Base-by-base conservation (phyloP, 2,888 invertebrate genomes). In the Macroteleia sp. region DNA sequence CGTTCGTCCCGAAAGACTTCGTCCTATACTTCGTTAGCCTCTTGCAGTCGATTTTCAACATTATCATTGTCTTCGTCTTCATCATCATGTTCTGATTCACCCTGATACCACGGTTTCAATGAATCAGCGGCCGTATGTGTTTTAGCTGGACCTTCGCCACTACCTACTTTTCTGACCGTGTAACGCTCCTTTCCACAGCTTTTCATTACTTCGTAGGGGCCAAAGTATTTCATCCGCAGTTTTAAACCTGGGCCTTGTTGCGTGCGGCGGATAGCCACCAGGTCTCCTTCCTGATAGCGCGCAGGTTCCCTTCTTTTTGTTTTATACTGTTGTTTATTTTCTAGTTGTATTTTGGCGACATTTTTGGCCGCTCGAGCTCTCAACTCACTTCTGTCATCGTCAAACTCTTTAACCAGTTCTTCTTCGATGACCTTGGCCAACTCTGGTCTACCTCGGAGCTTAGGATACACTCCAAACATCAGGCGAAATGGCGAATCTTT, bases 231-330 rank as follows among this genome's bases (percentile, higher is more conserved):
- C 1, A 28, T 1, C 1, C 16, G n/a, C 48, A 48, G 16, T 8
- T 48, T 48, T 1, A 30, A 17, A 3, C 48, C 48, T 30, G 30
- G 48, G 9, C 48, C 48, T 9, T 30, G 2, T 20, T 48, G 28
- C 12, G 48, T 48, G 1, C 48, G 48, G 1, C 48, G 28, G 16
- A 48, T 42, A 8, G 42, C 42, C 42, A 42, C 42, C 9, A 42
- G 10, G 20, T 42, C 30, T 30, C 48, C 48, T 48, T 48, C 10
- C 10, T 10, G 42, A 20, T 42, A 42, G 3, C 39, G 14, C 14
- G 30, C 10, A 9, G 30, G 30, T 10, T 30, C 30, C 10, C 9
- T 30, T 30, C 30, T 30, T 30, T 10, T 30, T 10, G 30, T 10
- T 4, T 30, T 30, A 30, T 9, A 30, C 9, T 30, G 30, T 10